phyloP scores from a whole-genome alignment of 2,797 vertebrate genomes.

The Aphelocoma californica region DNA sequence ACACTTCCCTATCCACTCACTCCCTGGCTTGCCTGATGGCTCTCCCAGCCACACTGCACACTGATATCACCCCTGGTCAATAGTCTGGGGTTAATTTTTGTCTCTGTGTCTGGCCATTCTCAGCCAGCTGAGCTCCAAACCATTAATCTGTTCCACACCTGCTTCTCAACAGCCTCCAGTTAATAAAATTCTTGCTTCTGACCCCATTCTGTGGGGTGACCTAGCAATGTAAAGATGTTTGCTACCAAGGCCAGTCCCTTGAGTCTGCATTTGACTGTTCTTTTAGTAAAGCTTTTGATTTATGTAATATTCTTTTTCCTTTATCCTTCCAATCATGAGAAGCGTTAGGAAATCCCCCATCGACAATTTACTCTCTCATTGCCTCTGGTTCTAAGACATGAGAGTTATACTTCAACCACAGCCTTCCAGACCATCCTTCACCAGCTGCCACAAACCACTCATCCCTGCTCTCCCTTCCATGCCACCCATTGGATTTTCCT shows the following conservation, averaged over 20 bases:
- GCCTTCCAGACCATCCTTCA: not conserved
- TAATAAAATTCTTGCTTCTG: constrained; percentile 30
- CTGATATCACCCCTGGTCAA: not conserved
- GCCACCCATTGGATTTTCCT: not conserved
- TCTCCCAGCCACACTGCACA: not conserved
- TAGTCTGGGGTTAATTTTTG: not conserved
- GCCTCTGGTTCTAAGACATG: not conserved
- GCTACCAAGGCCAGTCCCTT: not conserved
- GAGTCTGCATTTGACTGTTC: not conserved
- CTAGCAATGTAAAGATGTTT: not conserved
- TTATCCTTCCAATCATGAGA: not conserved
- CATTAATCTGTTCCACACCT: constrained; percentile 23
- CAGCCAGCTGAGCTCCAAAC: constrained; percentile 12
- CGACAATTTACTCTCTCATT: not conserved
- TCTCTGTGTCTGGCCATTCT: not conserved
- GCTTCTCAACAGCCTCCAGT: constrained; percentile 15
- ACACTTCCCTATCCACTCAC: not conserved
- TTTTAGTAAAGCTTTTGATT: not conserved
- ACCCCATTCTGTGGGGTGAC: not conserved
- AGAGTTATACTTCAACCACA: not conserved
- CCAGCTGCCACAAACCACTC: not conserved
- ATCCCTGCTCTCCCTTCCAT: not conserved
- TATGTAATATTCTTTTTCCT: not conserved
- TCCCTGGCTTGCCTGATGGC: not conserved
- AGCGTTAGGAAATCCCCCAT: not conserved